Evolutionary conservation across 2,888 invertebrate genomes (phyloP).

Genomic region (Lamproptera curius): DNA sequence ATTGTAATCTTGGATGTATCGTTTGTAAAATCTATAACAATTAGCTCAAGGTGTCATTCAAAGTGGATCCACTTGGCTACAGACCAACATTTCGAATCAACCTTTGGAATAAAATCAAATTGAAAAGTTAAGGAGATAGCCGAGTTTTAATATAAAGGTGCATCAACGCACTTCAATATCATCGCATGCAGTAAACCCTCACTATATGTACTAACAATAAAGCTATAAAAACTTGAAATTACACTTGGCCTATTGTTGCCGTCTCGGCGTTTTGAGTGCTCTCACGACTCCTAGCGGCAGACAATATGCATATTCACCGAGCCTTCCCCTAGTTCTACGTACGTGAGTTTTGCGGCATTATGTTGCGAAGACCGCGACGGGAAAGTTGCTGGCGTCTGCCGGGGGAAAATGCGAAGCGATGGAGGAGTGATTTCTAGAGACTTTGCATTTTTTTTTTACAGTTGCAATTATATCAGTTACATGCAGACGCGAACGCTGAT

Average conservation of each 20-base stretch:
- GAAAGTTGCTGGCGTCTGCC: constrained; percentile 14
- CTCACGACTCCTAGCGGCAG: constrained; percentile 41
- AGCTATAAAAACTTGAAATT: constrained; percentile 48
- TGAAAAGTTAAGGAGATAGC: too few relatives aligned
- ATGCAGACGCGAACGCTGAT: too few relatives aligned
- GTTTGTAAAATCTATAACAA: too few relatives aligned
- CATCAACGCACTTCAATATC: too few relatives aligned
- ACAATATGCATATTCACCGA: constrained; percentile 63
- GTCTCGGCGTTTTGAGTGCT: constrained; percentile 44
- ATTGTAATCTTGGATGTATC: too few relatives aligned
- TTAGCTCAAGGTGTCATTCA: too few relatives aligned
- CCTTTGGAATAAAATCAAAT: too few relatives aligned
- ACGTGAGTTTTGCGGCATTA: constrained; percentile 22
- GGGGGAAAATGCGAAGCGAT: constrained; percentile 7
- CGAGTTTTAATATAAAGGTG: too few relatives aligned
- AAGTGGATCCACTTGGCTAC: too few relatives aligned
- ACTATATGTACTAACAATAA: constrained; percentile 33
- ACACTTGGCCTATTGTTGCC: constrained; percentile 56
- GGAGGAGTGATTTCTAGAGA: not conserved
- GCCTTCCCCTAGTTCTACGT: constrained; percentile 23
- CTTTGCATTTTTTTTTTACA: too few relatives aligned
- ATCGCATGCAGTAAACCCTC: not conserved
- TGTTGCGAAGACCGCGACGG: constrained; percentile 13
- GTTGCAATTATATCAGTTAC: too few relatives aligned
- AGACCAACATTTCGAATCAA: too few relatives aligned